phyloP scores from a whole-genome alignment of 1,140 invertebrate species.

The Drosophila setifemur region DNA sequence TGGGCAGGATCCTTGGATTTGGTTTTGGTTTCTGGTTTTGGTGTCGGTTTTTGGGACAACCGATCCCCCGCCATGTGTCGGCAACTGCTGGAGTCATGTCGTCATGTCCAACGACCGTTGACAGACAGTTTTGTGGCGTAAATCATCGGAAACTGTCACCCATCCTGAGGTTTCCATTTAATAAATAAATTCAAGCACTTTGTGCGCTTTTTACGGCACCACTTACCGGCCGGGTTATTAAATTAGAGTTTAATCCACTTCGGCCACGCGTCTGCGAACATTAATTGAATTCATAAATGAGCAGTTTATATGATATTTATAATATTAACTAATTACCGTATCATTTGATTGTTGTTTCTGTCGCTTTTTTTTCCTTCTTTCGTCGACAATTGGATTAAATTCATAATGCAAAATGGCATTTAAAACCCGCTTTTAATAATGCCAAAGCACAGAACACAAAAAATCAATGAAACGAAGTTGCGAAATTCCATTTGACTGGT shows the following conservation, averaged over 20 bases:
- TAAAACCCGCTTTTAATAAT: constrained; percentile 64
- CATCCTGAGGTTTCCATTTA: constrained; percentile 33
- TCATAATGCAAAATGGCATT: constrained; percentile 68
- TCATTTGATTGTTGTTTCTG: constrained; percentile 54
- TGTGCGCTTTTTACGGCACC: constrained; percentile 14
- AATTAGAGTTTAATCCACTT: constrained; percentile 75
- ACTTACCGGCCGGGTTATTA: constrained; percentile 51
- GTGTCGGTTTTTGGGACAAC: constrained; percentile 33
- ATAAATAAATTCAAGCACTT: constrained; percentile 34
- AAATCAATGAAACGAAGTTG: constrained; percentile 28
- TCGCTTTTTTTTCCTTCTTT: background rate
- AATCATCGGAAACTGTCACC: constrained; percentile 39
- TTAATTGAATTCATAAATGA: constrained; percentile 78
- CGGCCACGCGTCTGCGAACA: constrained; percentile 59
- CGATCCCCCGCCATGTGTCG: constrained; percentile 54
- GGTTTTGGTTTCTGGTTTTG: constrained; percentile 30
- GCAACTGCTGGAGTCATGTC: constrained; percentile 64
- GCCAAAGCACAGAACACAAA: background rate
- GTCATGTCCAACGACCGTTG: too few species aligned
- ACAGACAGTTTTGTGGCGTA: constrained; percentile 60
- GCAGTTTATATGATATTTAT: constrained; percentile 75
- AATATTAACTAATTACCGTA: constrained; percentile 73
- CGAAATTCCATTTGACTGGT: constrained; percentile 45
- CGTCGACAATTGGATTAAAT: constrained; percentile 70
- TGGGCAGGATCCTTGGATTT: constrained; percentile 10